Percentiles rank a stretch among this genome's conserved stretches.
phyloP scores from a whole-genome alignment of 1,140 invertebrate species.

The Scaptomyza graminum region DNA sequence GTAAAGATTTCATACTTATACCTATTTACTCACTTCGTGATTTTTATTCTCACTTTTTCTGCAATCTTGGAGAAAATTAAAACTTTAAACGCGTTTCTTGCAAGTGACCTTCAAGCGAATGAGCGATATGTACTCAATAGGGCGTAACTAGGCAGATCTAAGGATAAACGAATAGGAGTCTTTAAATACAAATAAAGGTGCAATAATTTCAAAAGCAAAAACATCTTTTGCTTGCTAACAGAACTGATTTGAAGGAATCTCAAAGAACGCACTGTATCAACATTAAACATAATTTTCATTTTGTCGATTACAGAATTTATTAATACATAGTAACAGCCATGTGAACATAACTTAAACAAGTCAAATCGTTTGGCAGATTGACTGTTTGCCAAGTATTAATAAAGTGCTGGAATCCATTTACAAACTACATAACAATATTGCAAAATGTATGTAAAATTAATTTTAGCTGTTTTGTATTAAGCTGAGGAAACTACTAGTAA shows the following conservation, averaged over 20 bases:
- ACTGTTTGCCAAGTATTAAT: slow-evolving; percentile 12
- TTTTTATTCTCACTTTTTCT: no score
- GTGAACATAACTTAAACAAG: slow-evolving; percentile 1
- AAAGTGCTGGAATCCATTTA: slow-evolving; percentile 12
- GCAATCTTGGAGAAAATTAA: no score
- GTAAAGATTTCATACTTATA: no score
- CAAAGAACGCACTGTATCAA: slow-evolving; percentile 53
- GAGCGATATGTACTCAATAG: slow-evolving; percentile 26
- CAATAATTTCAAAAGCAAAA: slow-evolving; percentile 57
- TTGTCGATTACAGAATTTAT: slow-evolving; percentile 21
- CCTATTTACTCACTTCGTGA: no score
- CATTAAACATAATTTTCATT: slow-evolving; percentile 30
- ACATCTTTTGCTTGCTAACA: slow-evolving; percentile 34
- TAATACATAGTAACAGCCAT: slow-evolving; percentile 8
- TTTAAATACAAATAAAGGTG: slow-evolving; percentile 44
- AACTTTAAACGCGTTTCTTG: no score
- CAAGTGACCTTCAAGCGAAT: no score
- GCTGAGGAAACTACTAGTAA: slow-evolving; percentile 24
- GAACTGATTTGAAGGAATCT: slow-evolving; percentile 57
- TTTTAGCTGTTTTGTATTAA: slow-evolving; percentile 11
- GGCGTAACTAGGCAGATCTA: slow-evolving; percentile 24
- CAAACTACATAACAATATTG: slow-evolving; percentile 5
- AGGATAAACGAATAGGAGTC: slow-evolving; percentile 34
- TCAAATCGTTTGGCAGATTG: not conserved
- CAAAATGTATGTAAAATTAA: slow-evolving; percentile 21